A percentile compares a stretch with the other conserved stretches of the same genome.
These are phyloP conservation scores for Pelosia muscerda DNA, from an alignment of 2,888 invertebrate species.

Conservation along the genomic window DNA sequence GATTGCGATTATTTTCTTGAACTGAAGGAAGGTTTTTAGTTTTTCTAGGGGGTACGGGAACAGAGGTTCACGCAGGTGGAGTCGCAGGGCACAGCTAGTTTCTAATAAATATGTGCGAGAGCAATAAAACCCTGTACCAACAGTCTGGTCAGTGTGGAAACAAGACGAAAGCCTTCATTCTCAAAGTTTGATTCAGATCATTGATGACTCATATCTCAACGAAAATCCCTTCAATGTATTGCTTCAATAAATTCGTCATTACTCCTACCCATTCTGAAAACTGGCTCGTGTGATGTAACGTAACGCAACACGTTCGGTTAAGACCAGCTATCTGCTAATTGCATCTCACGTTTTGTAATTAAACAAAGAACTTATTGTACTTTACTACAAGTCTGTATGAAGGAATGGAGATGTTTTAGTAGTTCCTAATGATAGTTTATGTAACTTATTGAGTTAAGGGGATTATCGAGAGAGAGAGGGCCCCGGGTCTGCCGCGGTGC, in stretches of 20 bases:
- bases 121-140: too few species aligned
- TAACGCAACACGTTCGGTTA: slow-evolving; percentile 23
- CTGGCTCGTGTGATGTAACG: slow-evolving; percentile 15
- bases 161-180: too few species aligned
- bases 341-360: slow-evolving; percentile 50
- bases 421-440: not conserved
- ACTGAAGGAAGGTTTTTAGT: too few species aligned
- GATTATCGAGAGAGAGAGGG: too few species aligned
- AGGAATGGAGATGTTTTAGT: slow-evolving; percentile 6
- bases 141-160: too few species aligned
- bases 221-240: not conserved
- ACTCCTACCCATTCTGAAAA: slow-evolving; percentile 8
- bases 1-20: too few species aligned
- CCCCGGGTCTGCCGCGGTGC: too few species aligned
- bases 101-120: too few species aligned
- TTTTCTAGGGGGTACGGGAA: too few species aligned
- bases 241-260: slow-evolving; percentile 10
- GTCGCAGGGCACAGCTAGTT: too few species aligned
- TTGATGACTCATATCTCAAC: not conserved
- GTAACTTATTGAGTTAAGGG: not conserved
- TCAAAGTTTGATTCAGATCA: not conserved
- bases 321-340: slow-evolving; percentile 47
- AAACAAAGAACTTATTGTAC: slow-evolving; percentile 42
- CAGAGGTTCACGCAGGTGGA: too few species aligned
- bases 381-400: slow-evolving; percentile 7